These are phyloP conservation scores for Cepaea hortensis DNA, from an alignment of 2,888 invertebrate genomes.

Conservation along the genomic window DNA sequence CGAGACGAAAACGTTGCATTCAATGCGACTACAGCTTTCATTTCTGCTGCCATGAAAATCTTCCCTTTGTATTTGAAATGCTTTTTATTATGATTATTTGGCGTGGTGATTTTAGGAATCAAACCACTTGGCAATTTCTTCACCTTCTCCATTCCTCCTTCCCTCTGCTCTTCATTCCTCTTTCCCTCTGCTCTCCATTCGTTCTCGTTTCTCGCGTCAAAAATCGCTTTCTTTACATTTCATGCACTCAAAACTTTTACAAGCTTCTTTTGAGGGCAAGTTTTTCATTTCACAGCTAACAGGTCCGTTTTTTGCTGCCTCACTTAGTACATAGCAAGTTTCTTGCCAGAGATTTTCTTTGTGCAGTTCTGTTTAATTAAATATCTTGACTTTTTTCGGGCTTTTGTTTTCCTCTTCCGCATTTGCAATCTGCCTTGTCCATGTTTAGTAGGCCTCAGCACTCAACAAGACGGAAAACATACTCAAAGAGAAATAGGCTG, in stretches of 20 bases:
- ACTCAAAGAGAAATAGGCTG: too few relatives aligned
- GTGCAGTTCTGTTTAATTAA: conserved; percentile 2
- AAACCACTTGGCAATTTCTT: conserved; percentile 1
- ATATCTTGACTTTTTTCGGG: background rate
- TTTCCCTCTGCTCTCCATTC: background rate
- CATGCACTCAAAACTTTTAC: background rate
- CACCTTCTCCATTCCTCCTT: background rate
- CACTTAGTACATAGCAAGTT: background rate
- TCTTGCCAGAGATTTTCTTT: background rate
- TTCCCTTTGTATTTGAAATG: background rate
- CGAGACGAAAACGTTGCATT: background rate
- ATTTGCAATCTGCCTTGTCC: too few relatives aligned
- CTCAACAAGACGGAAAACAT: too few relatives aligned
- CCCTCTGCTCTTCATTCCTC: background rate
- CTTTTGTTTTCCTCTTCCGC: background rate
- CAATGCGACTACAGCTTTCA: conserved; percentile 11
- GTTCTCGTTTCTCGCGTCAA: background rate
- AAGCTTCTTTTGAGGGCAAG: background rate
- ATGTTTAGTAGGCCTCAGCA: too few relatives aligned
- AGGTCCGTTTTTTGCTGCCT: background rate
- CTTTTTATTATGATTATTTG: conserved; percentile 19
- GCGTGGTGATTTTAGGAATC: conserved; percentile 14
- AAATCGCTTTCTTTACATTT: conserved; percentile 1
- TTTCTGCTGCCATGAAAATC: conserved; percentile 10
- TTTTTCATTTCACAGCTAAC: background rate